phyloP scores from a whole-genome alignment of 2,113 vertebrate genomes.

The Anseranas semipalmata region DNA sequence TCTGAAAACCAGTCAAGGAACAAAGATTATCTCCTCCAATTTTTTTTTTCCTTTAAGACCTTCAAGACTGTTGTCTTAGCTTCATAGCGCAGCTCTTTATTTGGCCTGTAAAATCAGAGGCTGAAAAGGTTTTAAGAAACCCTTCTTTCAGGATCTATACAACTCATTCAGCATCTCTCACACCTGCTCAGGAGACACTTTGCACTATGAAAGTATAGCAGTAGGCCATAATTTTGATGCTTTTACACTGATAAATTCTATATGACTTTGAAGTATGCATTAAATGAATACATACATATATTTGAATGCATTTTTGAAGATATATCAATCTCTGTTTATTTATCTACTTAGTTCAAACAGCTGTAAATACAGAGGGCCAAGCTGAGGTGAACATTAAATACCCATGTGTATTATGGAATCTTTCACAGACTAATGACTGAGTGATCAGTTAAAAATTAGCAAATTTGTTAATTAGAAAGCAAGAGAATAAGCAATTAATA shows the following conservation, averaged over 20 bases:
- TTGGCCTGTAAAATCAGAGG: not conserved
- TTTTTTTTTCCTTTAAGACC: not conserved
- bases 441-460: not conserved
- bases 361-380: slow-evolving; percentile 6
- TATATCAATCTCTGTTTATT: not conserved
- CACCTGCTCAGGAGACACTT: not conserved
- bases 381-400: not conserved
- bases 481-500: not conserved
- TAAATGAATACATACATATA: not conserved
- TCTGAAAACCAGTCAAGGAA: not conserved
- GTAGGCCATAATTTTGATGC: not conserved
- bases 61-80: not conserved
- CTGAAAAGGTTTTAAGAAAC: not conserved
- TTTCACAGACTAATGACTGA: not conserved
- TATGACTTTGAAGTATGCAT: not conserved
- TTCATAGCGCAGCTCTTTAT: not conserved
- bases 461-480: not conserved
- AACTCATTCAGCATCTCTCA: not conserved
- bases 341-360: not conserved
- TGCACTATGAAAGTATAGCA: not conserved
- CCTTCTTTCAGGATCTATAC: not conserved
- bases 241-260: not conserved
- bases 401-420: not conserved
- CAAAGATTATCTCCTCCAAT: not conserved
- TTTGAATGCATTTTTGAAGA: not conserved